Evolutionary conservation across 2,888 invertebrate genomes (phyloP), one percentile per base, ranked within the genome.

Genomic region (Deilephila porcellus): DNA sequence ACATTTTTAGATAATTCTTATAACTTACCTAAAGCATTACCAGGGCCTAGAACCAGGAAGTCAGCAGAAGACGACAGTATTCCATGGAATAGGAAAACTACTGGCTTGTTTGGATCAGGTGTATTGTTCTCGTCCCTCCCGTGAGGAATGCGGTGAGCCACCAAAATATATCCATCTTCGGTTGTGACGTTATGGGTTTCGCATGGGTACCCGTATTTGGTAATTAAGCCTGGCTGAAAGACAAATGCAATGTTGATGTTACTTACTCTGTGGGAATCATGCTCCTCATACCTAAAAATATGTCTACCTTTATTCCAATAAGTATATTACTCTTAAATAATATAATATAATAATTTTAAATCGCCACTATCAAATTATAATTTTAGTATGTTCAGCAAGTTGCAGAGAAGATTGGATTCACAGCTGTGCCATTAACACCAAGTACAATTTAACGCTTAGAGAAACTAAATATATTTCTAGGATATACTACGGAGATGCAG

Each of bases 11-110:
- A 14, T 32, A n/a, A n/a, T n/a, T n/a, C 29, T n/a, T 52, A 11
- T 45, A 14, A 45, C 82, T 82, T 77, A 90, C 90, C 88, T 14
- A 90, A 64, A 53, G 86, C 87, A 74, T 60, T 81, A 0, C 82
- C 84, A 67, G 90, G 89, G 0, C 90, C 90, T 32, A 87, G 63
- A 0, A 85, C 79, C 17, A 90, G n/a, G 78, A 81, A 90, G 62
- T 90, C 90, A 76, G 89, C 89, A 25, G 90, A 90, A 0, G 90
- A 90, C 17, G 88, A 89, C 70, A 88, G 75, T 0, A 90, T 83
- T 3, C 90, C 90, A 52, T 90, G 90, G 88, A 90, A 86, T 20
- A 90, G 11, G 63, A 89, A 81, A 7, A 81, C 87, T 1, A 79
- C 78, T 7, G 84, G 84, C 62, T 78, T 83, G 52, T 79, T 81